Conservation (phyloP, 2,113 vertebrate species). For the Zosterops lateralis region DNA sequence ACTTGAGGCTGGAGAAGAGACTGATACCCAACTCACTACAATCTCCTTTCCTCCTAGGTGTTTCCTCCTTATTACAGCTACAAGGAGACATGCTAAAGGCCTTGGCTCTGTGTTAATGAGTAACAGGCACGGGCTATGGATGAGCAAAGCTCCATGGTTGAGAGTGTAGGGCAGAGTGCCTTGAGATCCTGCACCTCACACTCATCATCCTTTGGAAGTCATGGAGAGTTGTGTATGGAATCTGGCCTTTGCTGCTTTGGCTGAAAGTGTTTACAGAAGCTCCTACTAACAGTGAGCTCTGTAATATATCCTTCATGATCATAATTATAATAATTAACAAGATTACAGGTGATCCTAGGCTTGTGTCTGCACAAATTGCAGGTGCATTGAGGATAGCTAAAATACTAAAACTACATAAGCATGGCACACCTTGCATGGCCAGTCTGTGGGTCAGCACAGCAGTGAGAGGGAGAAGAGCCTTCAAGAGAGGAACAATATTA, state of each 20-base stretch:
- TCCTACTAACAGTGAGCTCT: not conserved
- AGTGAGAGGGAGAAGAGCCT: not conserved
- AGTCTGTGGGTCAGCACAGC: not conserved
- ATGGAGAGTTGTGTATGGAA: not conserved
- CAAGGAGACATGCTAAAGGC: not conserved
- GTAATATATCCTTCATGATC: not conserved
- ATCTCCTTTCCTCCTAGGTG: not conserved
- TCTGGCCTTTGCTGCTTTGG: not conserved
- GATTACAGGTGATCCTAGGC: not conserved
- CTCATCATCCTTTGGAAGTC: not conserved
- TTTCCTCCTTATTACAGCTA: not conserved
- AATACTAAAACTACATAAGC: not conserved
- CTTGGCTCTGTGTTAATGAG: not conserved
- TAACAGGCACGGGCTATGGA: accelerated
- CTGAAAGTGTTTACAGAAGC: not conserved
- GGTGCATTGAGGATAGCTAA: not conserved
- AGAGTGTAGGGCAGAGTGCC: not conserved
- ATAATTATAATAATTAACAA: not conserved
- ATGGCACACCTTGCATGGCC: not conserved
- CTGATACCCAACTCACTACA: accelerated
- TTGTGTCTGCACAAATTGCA: not conserved
- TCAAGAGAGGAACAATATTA: not conserved
- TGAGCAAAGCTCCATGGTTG: not conserved
- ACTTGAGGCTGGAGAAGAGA: not conserved
- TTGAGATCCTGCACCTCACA: not conserved